Percentiles rank a stretch among this genome's conserved stretches.
phyloP scores from a whole-genome alignment of 2,888 invertebrate genomes.

The Hipparchia semele region DNA sequence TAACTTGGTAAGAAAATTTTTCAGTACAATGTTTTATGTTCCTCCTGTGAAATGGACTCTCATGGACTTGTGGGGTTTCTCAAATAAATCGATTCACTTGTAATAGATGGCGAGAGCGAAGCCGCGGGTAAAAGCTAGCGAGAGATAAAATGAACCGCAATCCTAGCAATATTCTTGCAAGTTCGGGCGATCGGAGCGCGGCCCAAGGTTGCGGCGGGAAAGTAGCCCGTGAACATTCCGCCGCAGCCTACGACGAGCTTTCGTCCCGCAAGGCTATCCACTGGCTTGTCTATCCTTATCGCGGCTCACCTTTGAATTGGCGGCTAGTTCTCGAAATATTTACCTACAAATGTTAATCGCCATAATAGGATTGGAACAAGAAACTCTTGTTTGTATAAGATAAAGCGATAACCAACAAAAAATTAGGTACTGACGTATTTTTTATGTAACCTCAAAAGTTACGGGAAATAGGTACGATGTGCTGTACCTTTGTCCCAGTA shows the following conservation, averaged over 20 bases:
- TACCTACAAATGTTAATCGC: slow-evolving; percentile 34
- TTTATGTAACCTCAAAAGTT: neutral
- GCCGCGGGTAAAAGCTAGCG: neutral
- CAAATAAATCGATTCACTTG: too few species aligned
- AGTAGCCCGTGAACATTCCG: slow-evolving; percentile 70
- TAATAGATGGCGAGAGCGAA: too few species aligned
- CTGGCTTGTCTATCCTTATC: slow-evolving; percentile 48
- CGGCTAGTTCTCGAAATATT: slow-evolving; percentile 43
- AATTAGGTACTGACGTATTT: too few species aligned
- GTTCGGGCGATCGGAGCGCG: slow-evolving; percentile 50
- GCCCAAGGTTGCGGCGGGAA: slow-evolving; percentile 57
- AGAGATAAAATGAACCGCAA: slow-evolving; percentile 19
- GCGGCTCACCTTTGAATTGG: slow-evolving; percentile 47
- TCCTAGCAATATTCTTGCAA: slow-evolving; percentile 43
- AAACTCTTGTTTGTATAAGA: slow-evolving; percentile 6
- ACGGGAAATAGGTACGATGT: too few species aligned
- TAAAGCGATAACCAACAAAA: neutral
- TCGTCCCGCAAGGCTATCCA: slow-evolving; percentile 69
- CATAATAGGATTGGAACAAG: slow-evolving; percentile 14
- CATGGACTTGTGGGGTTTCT: too few species aligned
- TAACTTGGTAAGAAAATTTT: too few species aligned
- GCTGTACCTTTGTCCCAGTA: too few species aligned
- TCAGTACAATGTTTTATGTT: too few species aligned
- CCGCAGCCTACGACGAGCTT: slow-evolving; percentile 58
- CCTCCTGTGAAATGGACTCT: too few species aligned